Percentiles rank a stretch among this genome's conserved stretches.
phyloP scores from a whole-genome alignment of 2,113 vertebrate species.

The Barnardius zonarius region DNA sequence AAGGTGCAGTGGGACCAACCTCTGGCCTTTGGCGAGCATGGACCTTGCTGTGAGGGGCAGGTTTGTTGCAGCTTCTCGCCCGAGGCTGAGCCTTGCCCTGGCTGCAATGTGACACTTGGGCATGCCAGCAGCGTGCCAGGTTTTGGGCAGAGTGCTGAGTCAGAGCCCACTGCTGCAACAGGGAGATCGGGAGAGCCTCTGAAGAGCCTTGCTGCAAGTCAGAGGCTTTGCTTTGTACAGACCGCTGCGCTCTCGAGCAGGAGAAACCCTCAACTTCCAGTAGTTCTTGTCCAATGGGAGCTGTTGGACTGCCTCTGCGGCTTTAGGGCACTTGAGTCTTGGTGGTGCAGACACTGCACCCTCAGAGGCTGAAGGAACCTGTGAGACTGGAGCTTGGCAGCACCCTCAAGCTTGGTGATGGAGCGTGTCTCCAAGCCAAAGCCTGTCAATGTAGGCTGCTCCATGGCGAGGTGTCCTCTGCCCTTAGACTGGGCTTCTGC shows the following conservation, averaged over 20 bases:
- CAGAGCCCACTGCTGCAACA: not conserved
- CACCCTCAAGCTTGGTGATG: not conserved
- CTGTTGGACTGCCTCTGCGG: not conserved
- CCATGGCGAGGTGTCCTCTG: not conserved
- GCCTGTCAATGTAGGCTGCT: not conserved
- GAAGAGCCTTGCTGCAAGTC: not conserved
- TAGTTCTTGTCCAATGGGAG: accelerated
- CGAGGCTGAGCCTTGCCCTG: not conserved
- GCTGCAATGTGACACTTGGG: not conserved
- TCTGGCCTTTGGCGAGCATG: not conserved
- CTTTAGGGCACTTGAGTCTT: not conserved
- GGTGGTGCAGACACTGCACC: not conserved
- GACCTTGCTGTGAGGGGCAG: not conserved
- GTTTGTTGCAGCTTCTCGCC: not conserved
- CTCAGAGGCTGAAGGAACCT: not conserved
- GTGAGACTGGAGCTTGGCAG: not conserved
- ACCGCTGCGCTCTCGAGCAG: not conserved
- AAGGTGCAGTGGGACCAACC: not conserved
- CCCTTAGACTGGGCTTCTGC: not conserved
- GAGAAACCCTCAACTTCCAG: not conserved
- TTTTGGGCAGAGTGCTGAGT: not conserved
- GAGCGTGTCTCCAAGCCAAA: not conserved
- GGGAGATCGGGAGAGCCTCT: not conserved
- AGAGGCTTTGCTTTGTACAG: not conserved
- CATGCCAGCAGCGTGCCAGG: not conserved